Percentiles rank a stretch among this genome's conserved stretches.
These are phyloP conservation scores for Ridgeia piscesae DNA, from an alignment of 1,140 invertebrate species.

Conservation along the genomic window DNA sequence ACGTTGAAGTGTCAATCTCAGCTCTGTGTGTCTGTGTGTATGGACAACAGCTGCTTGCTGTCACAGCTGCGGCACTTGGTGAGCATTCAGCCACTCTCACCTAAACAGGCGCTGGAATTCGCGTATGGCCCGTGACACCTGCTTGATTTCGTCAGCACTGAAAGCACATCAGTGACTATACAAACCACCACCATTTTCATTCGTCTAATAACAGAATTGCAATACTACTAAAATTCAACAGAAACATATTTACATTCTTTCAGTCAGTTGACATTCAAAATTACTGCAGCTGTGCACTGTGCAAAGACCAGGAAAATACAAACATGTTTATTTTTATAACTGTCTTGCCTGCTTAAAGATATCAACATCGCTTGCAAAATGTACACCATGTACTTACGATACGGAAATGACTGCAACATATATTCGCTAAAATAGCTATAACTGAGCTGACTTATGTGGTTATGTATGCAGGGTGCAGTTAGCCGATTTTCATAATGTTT, in stretches of 20 bases:
- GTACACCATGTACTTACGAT: no score
- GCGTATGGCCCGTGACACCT: slow-evolving; percentile 69
- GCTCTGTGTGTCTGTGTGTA: no score
- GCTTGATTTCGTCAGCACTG: slow-evolving; percentile 72
- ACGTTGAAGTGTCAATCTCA: not conserved
- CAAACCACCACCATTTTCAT: slow-evolving; percentile 25
- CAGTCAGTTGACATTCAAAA: slow-evolving; percentile 13
- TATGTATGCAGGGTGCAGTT: no score
- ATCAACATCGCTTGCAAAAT: no score
- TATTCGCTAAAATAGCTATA: no score
- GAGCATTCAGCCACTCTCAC: slow-evolving; percentile 49
- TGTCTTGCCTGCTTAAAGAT: no score
- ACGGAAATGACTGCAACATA: no score
- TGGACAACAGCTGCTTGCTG: not conserved
- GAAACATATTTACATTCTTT: no score
- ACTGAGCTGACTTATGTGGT: no score
- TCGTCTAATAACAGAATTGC: not conserved
- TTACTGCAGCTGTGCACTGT: not conserved
- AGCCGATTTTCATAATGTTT: no score
- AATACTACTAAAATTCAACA: slow-evolving; percentile 17
- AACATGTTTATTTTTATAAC: no score
- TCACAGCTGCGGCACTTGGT: not conserved
- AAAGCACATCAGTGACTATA: slow-evolving; percentile 45
- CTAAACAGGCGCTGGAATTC: slow-evolving; percentile 78
- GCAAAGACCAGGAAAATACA: no score